Base-by-base conservation (phyloP, 2,113 vertebrate genomes). In the Stigmatopora nigra region DNA sequence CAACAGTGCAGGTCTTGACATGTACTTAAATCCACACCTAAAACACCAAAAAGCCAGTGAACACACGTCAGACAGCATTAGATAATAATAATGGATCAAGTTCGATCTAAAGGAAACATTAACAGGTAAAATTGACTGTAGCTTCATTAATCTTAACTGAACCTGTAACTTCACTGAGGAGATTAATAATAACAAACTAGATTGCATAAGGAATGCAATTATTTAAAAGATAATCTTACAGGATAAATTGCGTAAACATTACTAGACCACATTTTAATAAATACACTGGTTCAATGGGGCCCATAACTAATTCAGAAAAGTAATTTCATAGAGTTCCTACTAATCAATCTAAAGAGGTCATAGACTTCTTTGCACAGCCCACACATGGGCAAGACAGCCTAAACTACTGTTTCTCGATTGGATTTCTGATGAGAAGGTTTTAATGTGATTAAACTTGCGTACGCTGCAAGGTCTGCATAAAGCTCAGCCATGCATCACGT, bases 381-480 rank as follows among this genome's bases (percentile, higher is more conserved):
- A 73, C 61, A 63, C 60, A 77, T 66, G 55, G 68, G 52, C 68
- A n/a, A 5, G 66, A 61, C 64, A 22, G 65, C 64, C 44, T 7
- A 59, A 78, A 78, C 75, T 67, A 72, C 78, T 70, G 84, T 84
- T 75, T 71, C 52, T 53, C 72, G 82, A 89, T 80, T 87, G 84
- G 81, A 79, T 83, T 86, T 88, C 78, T 67, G 66, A 84, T 86
- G 86, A 82, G 70, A 77, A 12, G 66, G 80, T 69, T 83, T 85
- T 86, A 81, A 87, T 87, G 84, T 78, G 87, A 90, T 88, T 87
- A 87, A 56, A 67, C 65, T 79, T 52, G 70, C 85, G 81, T 64
- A 80, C 78, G 68, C 59, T 68, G 75, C 64, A 69, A 65, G 65
- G 77, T 66, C 68, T 69, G 53, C 58, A 22, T 77, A 72, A 71